Base-by-base conservation (phyloP, 2,113 vertebrate genomes). In the Spheniscus mendiculus region DNA sequence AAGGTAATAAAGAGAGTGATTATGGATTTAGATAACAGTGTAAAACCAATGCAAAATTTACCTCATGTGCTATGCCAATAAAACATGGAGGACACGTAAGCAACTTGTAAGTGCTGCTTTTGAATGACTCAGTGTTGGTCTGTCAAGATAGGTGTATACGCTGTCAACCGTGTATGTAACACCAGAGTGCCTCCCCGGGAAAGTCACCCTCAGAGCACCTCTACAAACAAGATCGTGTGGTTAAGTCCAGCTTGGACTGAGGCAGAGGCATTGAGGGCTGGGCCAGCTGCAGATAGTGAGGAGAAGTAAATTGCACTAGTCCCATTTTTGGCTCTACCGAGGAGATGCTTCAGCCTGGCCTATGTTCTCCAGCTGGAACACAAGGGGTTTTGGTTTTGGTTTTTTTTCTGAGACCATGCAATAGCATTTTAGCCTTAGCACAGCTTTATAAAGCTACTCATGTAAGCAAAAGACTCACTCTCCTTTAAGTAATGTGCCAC, bases 361-460 rank as follows among this genome's bases (percentile, higher is more conserved):
- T 52, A 3, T 40, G 59, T 70, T 82, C 26, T 74, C 13, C 49
- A 49, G 9, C 62, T 55, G 69, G 22, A 25, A 76, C 32, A 29
- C 42, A 34, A 49, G 30, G 29, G 7, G 29, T 7, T 79, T 50
- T 70, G 7, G 29, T 7, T 79, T 50, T 70, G 11, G 6, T 42
- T 0, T 27, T 70, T 73, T 67, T 77, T 20, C 55, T 50, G n/a
- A 70, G 38, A 61, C 20, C 17, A 1, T 6, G 26, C 0, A 1
- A 15, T 38, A 70, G 36, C 22, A 10, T n/a, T 61, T 72, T 47
- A 72, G 21, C 42, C 61, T 76, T 22, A 73, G 22, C 44, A 36
- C 5, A 36, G 59, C 34, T 73, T 82, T 59, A 25, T 72, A 82
- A 45, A 78, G 29, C 32, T 0, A 0, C 29, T 61, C 45, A 15